Evolutionary conservation across 2,797 vertebrate species (phyloP).

Genomic region (Sphaeramia orbicularis): DNA sequence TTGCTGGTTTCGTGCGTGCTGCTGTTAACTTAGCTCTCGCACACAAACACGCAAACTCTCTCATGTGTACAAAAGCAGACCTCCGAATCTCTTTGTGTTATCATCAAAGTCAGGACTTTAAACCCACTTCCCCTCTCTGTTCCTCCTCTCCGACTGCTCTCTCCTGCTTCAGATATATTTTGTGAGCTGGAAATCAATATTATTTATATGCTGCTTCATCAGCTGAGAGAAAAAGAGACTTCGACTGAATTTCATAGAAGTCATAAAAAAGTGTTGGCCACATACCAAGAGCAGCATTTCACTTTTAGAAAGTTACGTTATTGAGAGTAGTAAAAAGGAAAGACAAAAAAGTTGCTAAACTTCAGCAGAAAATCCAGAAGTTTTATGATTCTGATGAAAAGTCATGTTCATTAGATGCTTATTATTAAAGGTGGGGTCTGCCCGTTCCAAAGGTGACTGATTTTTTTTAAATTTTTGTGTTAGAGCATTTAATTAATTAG

Average conservation of each 20-base stretch:
- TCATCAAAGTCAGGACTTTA: conserved; percentile 51
- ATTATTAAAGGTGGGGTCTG: too few relatives aligned
- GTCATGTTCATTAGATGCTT: too few relatives aligned
- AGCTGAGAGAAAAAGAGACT: background rate
- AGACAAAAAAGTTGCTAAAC: too few relatives aligned
- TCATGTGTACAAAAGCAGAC: conserved; percentile 36
- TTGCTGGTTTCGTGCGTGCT: conserved; percentile 48
- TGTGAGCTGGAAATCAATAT: conserved; percentile 16
- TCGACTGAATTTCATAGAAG: background rate
- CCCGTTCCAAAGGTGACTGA: too few relatives aligned
- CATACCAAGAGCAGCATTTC: background rate
- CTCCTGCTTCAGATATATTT: conserved; percentile 1
- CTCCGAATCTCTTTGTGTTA: conserved; percentile 54
- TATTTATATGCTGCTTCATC: background rate
- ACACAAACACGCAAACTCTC: conserved; percentile 28
- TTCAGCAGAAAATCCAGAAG: too few relatives aligned
- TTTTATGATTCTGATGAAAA: too few relatives aligned
- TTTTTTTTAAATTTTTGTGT: too few relatives aligned
- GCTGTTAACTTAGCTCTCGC: conserved; percentile 13
- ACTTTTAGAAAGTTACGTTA: too few relatives aligned
- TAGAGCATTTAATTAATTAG: too few relatives aligned
- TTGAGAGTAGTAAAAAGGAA: too few relatives aligned
- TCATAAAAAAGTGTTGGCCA: background rate
- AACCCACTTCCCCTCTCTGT: conserved; percentile 18
- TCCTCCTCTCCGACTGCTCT: conserved; percentile 16